Evolutionary conservation across 1,140 invertebrate species (phyloP).

Genomic region (Diachasmimorpha longicaudata): DNA sequence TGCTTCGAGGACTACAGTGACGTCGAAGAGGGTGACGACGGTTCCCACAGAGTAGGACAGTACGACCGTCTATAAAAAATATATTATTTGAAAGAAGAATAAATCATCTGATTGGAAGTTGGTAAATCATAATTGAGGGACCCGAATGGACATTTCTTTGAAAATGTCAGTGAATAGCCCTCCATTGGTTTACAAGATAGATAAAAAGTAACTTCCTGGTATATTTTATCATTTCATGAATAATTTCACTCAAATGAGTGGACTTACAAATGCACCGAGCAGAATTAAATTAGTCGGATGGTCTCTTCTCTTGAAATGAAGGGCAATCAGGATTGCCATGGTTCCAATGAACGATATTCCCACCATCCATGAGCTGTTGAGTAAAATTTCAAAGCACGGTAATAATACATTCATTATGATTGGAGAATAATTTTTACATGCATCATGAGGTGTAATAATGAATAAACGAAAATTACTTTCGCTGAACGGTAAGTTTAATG

Average conservation of each 20-base stretch:
- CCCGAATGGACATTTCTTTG: too few relatives aligned
- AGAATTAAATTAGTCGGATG: slow-evolving; percentile 74
- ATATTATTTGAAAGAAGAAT: slow-evolving; percentile 15
- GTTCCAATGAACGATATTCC: slow-evolving; percentile 66
- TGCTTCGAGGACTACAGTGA: slow-evolving; percentile 76
- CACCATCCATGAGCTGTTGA: slow-evolving; percentile 73
- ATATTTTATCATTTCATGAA: too few relatives aligned
- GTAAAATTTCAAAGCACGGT: slow-evolving; percentile 45
- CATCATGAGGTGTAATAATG: too few relatives aligned
- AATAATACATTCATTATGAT: background rate
- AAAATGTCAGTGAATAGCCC: too few relatives aligned
- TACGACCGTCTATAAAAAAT: slow-evolving; percentile 71
- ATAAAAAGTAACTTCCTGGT: too few relatives aligned
- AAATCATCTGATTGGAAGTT: background rate
- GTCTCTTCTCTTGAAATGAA: slow-evolving; percentile 70
- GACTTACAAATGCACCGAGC: slow-evolving; percentile 73
- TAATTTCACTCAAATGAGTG: background rate
- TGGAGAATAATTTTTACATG: too few relatives aligned
- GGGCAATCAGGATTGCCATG: slow-evolving; percentile 67
- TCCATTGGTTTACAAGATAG: too few relatives aligned
- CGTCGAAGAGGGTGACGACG: slow-evolving; percentile 76
- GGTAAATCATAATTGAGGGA: too few relatives aligned
- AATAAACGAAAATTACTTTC: slow-evolving; percentile 65
- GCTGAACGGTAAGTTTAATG: slow-evolving; percentile 71
- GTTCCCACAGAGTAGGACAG: slow-evolving; percentile 78